Evolutionary conservation across 1,140 invertebrate species (phyloP).

Genomic region (Riptortus pedestris): DNA sequence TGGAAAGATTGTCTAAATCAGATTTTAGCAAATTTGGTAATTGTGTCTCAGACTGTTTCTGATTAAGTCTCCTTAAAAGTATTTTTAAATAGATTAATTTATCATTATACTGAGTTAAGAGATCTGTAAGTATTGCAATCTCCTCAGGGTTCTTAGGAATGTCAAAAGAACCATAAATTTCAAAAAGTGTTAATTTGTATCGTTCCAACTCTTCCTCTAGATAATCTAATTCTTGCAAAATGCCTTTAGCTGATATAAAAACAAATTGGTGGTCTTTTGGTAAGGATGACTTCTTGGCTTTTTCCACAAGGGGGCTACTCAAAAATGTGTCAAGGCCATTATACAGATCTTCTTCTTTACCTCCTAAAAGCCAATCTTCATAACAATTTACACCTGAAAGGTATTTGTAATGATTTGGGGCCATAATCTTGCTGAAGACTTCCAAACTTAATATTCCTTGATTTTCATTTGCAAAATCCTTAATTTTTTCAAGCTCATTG

Average conservation of each 20-base stretch:
- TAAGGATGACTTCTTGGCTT: no score
- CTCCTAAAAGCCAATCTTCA: conserved; percentile 11
- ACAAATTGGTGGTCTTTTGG: background rate
- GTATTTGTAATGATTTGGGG: background rate
- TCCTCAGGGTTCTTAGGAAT: background rate
- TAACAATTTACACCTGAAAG: background rate
- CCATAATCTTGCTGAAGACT: background rate
- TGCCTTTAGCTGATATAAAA: background rate
- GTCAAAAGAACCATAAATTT: background rate
- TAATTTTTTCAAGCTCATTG: background rate
- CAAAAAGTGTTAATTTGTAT: no score
- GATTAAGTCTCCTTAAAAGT: background rate
- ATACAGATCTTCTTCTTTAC: conserved; percentile 16
- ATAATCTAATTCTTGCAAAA: background rate
- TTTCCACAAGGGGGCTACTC: conserved; percentile 2
- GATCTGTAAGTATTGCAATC: no score
- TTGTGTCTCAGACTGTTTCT: background rate
- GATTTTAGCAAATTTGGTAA: background rate
- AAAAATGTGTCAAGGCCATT: background rate
- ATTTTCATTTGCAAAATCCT: background rate
- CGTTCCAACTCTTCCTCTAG: background rate
- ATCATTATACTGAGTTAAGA: background rate
- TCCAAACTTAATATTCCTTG: background rate
- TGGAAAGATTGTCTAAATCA: conserved; percentile 11
- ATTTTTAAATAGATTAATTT: background rate